Percentiles rank a stretch among this genome's conserved stretches.
phyloP scores from a whole-genome alignment of 2,888 invertebrate genomes.

The Eupithecia subumbrata region DNA sequence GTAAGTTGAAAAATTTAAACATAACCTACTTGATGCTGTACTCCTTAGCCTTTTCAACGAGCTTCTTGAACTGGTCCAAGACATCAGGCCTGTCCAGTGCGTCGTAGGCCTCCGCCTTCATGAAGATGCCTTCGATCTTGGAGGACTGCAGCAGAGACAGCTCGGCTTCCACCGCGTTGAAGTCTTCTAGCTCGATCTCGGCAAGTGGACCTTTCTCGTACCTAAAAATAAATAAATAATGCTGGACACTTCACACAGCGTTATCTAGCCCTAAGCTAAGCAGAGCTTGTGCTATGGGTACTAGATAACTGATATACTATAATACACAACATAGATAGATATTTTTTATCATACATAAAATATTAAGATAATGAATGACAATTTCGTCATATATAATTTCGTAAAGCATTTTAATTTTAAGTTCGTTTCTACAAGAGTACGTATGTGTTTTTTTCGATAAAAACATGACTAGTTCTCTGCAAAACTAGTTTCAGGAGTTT shows the following conservation, averaged over 20 bases:
- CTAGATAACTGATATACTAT: too few relatives aligned
- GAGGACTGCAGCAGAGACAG: slow-evolving; percentile 51
- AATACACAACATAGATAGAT: too few relatives aligned
- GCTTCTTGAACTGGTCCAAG: slow-evolving; percentile 58
- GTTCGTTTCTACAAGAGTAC: too few relatives aligned
- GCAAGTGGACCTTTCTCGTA: slow-evolving; percentile 92
- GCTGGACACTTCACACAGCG: too few relatives aligned
- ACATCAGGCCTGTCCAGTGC: slow-evolving; percentile 72
- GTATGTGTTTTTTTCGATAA: too few relatives aligned
- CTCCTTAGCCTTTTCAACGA: slow-evolving; percentile 77
- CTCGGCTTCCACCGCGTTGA: slow-evolving; percentile 44
- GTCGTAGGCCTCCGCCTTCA: slow-evolving; percentile 85
- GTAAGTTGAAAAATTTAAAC: neutral
- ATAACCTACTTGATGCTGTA: slow-evolving; percentile 75
- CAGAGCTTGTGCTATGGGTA: too few relatives aligned
- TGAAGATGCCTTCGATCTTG: slow-evolving; percentile 85
- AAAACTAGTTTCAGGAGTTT: too few relatives aligned
- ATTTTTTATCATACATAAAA: too few relatives aligned
- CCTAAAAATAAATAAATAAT: slow-evolving; percentile 56
- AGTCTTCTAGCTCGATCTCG: slow-evolving; percentile 76
- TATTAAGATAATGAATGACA: neutral
- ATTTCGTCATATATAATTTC: neutral
- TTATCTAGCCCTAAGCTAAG: too few relatives aligned
- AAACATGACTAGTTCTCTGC: too few relatives aligned
- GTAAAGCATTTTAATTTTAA: too few relatives aligned